Evolutionary conservation across 1,140 invertebrate species (phyloP), one percentile per base, ranked within the genome.

Genomic region (Asobara japonica): DNA sequence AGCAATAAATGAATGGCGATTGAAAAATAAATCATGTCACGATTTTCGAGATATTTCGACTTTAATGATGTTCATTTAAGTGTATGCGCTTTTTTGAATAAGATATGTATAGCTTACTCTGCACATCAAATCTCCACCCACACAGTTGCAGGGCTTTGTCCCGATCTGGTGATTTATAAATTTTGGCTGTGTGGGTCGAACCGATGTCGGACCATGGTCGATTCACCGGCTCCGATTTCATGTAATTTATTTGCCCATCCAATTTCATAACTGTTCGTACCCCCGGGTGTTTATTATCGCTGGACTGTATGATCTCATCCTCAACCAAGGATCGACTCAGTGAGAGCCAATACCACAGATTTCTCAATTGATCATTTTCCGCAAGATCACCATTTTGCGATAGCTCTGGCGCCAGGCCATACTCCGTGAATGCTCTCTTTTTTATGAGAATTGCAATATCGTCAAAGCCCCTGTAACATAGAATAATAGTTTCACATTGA

Each of bases 101-200:
- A n/a, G n/a, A n/a, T n/a, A n/a, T n/a, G n/a, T n/a, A n/a, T n/a
- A n/a, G n/a, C 80, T 89, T 90, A 75, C 27, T 16, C 8, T 31
- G 25, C 1, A 30, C n/a, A n/a, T 95, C 93, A 80, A 92, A 92
- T 73, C 90, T 90, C 96, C 96, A 98, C 13, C 95, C 95, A 88
- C 96, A 97, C 56, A 98, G 86, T 79, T 94, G 91, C 60, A 97
- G 85, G 0, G 93, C 94, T 82, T 92, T 91, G 70, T 93, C 92
- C 70, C 96, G 89, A 78, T 95, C 94, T 68, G 92, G 89, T 70
- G 93, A 94, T 76, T 93, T 94, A 29, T 87, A 88, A 27, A 86
- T 85, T 74, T 87, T 88, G 33, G 84, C 84, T 0, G 82, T 84
- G 20, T 85, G 76, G 2, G 29, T 62, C n/a, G 84, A 86, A 38